A percentile compares a stretch with the other conserved stretches of the same genome.
These are phyloP conservation scores for Pyrrhopygopsis socrates DNA, from an alignment of 2,888 invertebrate species.

Conservation along the genomic window DNA sequence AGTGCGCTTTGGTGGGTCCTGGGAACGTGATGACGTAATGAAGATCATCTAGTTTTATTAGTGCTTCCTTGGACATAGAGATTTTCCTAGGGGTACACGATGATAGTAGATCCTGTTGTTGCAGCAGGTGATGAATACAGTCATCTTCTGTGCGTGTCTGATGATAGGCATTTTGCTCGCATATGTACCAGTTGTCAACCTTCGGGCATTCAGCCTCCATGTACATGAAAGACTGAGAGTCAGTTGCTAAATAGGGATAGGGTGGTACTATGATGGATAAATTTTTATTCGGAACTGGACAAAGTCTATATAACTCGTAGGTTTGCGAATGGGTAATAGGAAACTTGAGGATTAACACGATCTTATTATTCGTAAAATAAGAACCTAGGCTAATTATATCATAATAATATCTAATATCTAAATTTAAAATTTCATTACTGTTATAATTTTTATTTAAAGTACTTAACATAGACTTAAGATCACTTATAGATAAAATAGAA, in stretches of 20 bases:
- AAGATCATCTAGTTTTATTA: neutral
- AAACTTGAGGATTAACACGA: neutral
- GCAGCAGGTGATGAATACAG: neutral
- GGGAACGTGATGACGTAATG: neutral
- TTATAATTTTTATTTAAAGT: neutral
- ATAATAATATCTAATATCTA: neutral
- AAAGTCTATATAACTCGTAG: neutral
- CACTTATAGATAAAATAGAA: neutral
- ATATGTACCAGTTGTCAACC: neutral
- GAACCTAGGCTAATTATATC: neutral
- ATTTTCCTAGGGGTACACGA: neutral
- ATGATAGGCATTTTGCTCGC: slow-evolving; percentile 5
- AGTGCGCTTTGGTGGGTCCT: neutral
- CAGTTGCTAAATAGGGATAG: neutral
- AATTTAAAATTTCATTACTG: neutral
- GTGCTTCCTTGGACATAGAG: neutral
- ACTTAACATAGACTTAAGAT: neutral
- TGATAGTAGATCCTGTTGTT: neutral
- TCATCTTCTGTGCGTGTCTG: neutral
- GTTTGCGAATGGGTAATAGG: neutral
- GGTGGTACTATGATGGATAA: neutral
- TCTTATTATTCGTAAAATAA: neutral
- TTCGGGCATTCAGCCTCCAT: neutral
- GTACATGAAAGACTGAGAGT: neutral
- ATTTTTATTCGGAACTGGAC: neutral